These are phyloP conservation scores for Emys orbicularis DNA, from an alignment of 2,797 vertebrate genomes.

Conservation along the genomic window DNA sequence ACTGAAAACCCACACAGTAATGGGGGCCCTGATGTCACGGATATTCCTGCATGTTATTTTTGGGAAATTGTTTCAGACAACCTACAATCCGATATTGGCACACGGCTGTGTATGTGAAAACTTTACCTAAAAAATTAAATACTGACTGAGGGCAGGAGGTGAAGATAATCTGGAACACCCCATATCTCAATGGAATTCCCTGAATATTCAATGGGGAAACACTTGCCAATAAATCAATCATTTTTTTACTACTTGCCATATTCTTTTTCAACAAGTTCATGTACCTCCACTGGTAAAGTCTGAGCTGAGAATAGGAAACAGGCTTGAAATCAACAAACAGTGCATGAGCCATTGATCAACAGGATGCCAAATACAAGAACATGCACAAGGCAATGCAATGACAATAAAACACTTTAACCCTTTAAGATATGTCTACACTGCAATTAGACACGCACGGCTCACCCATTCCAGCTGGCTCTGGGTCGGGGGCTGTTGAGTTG, in stretches of 20 bases:
- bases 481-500: background rate
- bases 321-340: background rate
- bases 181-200: background rate
- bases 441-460: background rate
- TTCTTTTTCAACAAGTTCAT: conserved; percentile 23
- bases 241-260: conserved; percentile 9
- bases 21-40: accelerated
- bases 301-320: background rate
- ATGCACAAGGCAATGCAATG: background rate
- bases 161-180: conserved; percentile 34
- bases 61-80: background rate
- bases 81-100: background rate
- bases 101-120: background rate
- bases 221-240: background rate
- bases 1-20: background rate
- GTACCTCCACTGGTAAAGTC: background rate
- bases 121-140: conserved; percentile 46
- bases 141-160: background rate
- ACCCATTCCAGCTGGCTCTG: background rate
- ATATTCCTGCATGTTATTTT: background rate
- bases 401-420: conserved; percentile 5
- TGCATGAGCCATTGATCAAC: background rate
- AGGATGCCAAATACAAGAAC: background rate
- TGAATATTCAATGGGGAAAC: conserved; percentile 37
- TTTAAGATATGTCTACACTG: background rate